Percentiles rank a stretch among this genome's conserved stretches.
These are phyloP conservation scores for Oceanodroma leucorhoa DNA, from an alignment of 2,797 vertebrate genomes.

Conservation along the genomic window DNA sequence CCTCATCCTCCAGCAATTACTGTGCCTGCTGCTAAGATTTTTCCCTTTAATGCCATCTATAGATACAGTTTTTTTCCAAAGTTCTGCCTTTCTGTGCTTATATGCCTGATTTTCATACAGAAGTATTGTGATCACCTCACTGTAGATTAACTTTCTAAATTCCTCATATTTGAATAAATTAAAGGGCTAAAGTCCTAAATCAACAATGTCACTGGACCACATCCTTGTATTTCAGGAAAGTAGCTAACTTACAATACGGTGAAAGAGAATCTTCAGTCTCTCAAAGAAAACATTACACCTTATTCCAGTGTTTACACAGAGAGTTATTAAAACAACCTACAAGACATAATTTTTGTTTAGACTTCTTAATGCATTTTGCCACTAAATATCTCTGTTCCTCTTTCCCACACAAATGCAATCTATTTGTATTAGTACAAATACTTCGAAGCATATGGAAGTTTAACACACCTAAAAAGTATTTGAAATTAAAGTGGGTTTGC, in stretches of 20 bases:
- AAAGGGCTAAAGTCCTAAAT: neutral
- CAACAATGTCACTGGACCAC: neutral
- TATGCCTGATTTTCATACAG: neutral
- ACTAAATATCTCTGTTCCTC: neutral
- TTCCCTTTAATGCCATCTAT: neutral
- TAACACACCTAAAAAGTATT: neutral
- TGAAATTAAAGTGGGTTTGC: neutral
- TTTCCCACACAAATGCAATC: neutral
- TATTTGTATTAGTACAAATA: neutral
- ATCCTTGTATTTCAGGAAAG: neutral
- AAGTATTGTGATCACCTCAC: neutral
- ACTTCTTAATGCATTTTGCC: neutral
- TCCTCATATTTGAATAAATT: neutral
- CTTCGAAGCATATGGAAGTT: neutral
- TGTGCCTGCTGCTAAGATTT: neutral
- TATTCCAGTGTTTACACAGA: neutral
- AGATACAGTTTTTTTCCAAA: neutral
- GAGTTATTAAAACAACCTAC: neutral
- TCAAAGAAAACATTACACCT: neutral
- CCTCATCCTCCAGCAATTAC: constrained; percentile 12
- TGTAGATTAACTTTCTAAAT: neutral
- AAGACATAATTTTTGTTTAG: neutral
- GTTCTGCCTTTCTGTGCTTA: neutral
- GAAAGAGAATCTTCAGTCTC: neutral
- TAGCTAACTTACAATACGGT: neutral